A percentile compares a stretch with the other conserved stretches of the same genome.
These are phyloP conservation scores for Mungos mungo DNA, from an alignment of 2,113 vertebrate genomes.

Conservation along the genomic window DNA sequence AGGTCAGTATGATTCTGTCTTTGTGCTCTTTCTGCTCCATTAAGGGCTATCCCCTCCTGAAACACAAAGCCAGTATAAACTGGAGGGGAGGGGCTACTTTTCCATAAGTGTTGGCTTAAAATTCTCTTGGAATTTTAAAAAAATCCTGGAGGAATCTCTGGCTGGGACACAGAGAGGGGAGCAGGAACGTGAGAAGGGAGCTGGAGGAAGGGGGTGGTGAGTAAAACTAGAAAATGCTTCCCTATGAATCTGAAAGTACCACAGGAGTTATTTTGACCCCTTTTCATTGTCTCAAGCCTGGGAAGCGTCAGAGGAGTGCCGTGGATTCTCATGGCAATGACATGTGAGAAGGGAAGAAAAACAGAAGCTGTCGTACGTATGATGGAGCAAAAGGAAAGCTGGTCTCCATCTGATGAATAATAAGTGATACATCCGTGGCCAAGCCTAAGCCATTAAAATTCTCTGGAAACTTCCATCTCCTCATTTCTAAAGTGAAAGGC, in stretches of 20 bases:
- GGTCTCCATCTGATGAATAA: not conserved
- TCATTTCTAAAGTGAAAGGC: constrained; percentile 42
- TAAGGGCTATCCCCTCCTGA: not conserved
- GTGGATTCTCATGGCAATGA: not conserved
- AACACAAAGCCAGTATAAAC: not conserved
- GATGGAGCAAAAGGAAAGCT: not conserved
- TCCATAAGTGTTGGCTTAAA: not conserved
- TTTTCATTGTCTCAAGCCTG: not conserved
- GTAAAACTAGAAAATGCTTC: not conserved
- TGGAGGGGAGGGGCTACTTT: not conserved
- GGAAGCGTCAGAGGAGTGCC: constrained; percentile 24
- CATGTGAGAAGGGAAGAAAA: not conserved
- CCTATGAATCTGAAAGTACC: not conserved
- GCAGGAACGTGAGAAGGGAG: not conserved
- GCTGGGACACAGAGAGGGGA: not conserved
- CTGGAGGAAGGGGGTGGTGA: not conserved
- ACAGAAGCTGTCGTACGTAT: not conserved
- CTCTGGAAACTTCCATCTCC: not conserved
- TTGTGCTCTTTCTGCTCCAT: not conserved
- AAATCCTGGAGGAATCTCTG: not conserved
- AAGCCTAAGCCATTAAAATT: constrained; percentile 12
- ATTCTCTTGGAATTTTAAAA: not conserved
- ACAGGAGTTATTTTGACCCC: not conserved
- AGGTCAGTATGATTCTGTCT: not conserved
- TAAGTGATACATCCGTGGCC: not conserved